phyloP scores from a whole-genome alignment of 2,888 invertebrate species.

The Syrista parreyssii region DNA sequence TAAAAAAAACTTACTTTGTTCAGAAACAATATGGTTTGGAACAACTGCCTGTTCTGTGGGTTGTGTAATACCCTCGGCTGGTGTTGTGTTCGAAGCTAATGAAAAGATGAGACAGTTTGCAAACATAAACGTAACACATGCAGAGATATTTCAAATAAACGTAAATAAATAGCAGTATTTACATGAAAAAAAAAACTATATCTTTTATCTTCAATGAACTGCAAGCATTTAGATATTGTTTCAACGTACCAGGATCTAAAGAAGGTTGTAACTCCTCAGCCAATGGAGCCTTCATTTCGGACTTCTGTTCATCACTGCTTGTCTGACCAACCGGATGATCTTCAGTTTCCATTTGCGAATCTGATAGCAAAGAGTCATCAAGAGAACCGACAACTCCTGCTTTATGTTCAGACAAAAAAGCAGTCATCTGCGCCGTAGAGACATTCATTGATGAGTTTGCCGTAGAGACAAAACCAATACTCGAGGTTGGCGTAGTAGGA shows the following conservation, averaged over 20 bases:
- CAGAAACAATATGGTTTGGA: constrained; percentile 43
- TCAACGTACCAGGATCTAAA: constrained; percentile 53
- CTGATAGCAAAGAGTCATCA: neutral
- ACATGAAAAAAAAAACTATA: constrained; percentile 13
- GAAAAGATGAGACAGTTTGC: constrained; percentile 26
- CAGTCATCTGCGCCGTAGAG: neutral
- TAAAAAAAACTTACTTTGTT: constrained; percentile 43
- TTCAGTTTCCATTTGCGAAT: constrained; percentile 1
- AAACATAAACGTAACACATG: constrained; percentile 1
- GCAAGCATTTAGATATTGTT: neutral
- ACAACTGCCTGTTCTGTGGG: constrained; percentile 36
- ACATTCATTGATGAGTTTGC: constrained; percentile 5
- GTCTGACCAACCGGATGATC: neutral
- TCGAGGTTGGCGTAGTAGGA: constrained; percentile 43
- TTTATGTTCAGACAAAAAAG: constrained; percentile 1
- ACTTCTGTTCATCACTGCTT: constrained; percentile 32
- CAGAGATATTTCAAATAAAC: neutral
- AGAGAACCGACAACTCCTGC: neutral
- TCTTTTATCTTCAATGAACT: constrained; percentile 6
- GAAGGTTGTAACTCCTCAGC: constrained; percentile 54
- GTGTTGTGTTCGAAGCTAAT: constrained; percentile 40
- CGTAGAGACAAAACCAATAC: constrained; percentile 23
- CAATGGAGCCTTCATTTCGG: constrained; percentile 39
- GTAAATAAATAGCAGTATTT: neutral
- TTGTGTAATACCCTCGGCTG: constrained; percentile 34